Conservation (phyloP, 2,113 vertebrate genomes). For the Ranitomeya imitator region DNA sequence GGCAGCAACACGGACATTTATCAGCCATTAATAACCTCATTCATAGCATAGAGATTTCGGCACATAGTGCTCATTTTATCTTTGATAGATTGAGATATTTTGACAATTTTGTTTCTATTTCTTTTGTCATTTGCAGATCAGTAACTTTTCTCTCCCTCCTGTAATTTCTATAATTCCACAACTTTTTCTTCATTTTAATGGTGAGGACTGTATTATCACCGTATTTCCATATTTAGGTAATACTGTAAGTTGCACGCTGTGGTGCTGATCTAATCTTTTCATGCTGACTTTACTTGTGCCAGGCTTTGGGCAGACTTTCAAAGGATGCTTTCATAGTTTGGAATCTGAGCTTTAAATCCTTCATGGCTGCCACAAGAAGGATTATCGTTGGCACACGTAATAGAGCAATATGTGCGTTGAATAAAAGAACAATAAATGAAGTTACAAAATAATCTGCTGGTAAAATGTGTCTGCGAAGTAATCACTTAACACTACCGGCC, state of each 20-base stretch:
- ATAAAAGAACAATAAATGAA: neutral
- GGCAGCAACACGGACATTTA: too few relatives aligned
- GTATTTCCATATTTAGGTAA: conserved; percentile 11
- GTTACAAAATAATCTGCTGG: neutral
- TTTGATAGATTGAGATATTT: too few relatives aligned
- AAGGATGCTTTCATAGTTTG: conserved; percentile 3
- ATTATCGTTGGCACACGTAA: neutral
- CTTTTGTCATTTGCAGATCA: too few relatives aligned
- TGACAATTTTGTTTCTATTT: too few relatives aligned
- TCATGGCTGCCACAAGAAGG: neutral
- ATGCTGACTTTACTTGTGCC: neutral
- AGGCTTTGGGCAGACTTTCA: conserved; percentile 9
- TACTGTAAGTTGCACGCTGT: neutral
- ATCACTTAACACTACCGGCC: neutral
- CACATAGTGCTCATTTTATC: too few relatives aligned
- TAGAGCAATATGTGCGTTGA: neutral
- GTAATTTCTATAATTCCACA: too few relatives aligned
- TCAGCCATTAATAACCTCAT: too few relatives aligned
- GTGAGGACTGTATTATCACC: neutral
- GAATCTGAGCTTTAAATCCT: neutral
- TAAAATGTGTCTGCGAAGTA: neutral
- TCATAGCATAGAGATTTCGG: too few relatives aligned
- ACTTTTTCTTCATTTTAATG: too few relatives aligned
- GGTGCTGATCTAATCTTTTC: neutral
- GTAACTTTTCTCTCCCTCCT: too few relatives aligned